Evolutionary conservation across 2,797 vertebrate species (phyloP), one percentile per base, ranked within the genome.

Genomic region (Takifugu rubripes): DNA sequence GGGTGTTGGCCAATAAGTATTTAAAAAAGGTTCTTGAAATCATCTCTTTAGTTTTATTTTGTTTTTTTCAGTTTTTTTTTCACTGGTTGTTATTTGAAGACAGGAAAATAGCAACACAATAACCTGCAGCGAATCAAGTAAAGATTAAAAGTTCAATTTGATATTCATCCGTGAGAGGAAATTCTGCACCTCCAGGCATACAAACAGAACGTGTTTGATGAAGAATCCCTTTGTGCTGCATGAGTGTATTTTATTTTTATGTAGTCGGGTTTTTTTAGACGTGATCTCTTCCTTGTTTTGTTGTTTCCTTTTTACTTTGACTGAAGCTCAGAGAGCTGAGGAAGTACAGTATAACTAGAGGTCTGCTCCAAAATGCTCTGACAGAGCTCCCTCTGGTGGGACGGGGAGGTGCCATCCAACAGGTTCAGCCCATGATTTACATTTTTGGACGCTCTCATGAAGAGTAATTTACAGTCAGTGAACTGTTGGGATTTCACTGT

Each of bases 351-450:
- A 70, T 71, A 71, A 61, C 70, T 73, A 71, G 75, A 65, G 56
- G 40, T 62, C 49, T 62, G 51, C 31, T 59, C 43, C 54, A 54
- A 69, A 65, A 29, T 53, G 70, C 70, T 78, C 70, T 82, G 76
- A 36, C 60, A 54, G 59, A 66, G 78, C 85, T 78, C 85, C 84
- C 83, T 70, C 86, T 88, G 47, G 83, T 84, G 85, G 84, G 58
- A 54, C 15, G 59, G 59, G 6, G 27, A 66, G 42, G 58, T 46
- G 49, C 25, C 29, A 59, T 36, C 27, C 49, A 27, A 21, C n/a
- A 21, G n/a, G 43, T 45, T 58, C 49, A 52, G 52, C 7, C 16
- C 27, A 14, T 71, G 52, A 79, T 80, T 82, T 77, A 55, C 72
- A 84, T 66, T 66, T 21, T 68, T 36, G 33, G 64, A 68, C 55